Evolutionary conservation across 1,140 invertebrate genomes (phyloP), one percentile per base, ranked within the genome.

Genomic region (Lysiphlebus fabarum): DNA sequence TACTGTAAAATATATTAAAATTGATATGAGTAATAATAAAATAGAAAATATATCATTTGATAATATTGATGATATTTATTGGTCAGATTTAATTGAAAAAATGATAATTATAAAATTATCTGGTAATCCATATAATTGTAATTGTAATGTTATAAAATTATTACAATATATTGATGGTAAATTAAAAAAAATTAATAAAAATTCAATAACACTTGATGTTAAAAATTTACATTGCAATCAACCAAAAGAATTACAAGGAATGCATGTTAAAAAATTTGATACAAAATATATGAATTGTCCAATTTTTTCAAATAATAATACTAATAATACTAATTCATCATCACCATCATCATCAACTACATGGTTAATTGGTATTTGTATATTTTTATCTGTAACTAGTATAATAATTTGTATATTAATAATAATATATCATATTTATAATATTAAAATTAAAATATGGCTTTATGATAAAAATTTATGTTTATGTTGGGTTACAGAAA

Each of bases 401-500:
- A 63, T 87, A 7, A 57, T 84, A 0, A 53, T 85, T 0, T 82
- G 83, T 1, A 61, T 76, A 1, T 57, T 83, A 2, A 75, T 77
- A 0, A 81, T 84, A 0, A 48, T 87, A 0, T 90, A 85, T 68
- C 88, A 86, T 62, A 81, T 83, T 43, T 87, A 84, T 61, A 78
- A 86, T 65, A 73, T 74, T 60, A 81, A 85, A 67, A 82, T 90
- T 38, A 85, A 89, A 75, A 81, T 90, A 7, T 90, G 87, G 84
- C 70, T 91, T 2, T 90, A 86, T 65, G 82, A 85, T 2, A 83
- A 86, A 63, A 79, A 83, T 44, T 66, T 83, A 38, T 86, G 84
- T 58, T 70, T 90, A 26, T 86, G 85, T 78, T 82, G 84, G 14
- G 83, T 90, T 11, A 85, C 84, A 3, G 86, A 90, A 67, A 82